These are phyloP conservation scores for Rhinichthys klamathensis DNA, from an alignment of 2,113 vertebrate genomes.

Conservation along the genomic window DNA sequence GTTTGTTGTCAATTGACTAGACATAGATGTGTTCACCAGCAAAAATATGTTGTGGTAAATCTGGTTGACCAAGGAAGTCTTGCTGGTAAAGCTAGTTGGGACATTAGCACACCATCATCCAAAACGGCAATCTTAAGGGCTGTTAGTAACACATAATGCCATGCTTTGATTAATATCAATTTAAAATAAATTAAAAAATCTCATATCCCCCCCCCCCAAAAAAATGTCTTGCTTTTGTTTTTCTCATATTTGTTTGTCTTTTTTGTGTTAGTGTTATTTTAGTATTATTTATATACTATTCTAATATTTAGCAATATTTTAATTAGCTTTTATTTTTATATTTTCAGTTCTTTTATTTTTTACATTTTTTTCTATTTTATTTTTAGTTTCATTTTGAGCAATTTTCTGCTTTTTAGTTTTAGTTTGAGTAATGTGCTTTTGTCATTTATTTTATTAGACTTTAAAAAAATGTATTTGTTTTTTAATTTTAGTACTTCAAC, in stretches of 20 bases:
- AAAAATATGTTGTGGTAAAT: neutral
- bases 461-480: too few species aligned
- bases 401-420: neutral
- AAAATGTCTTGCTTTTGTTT: neutral
- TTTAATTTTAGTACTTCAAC: neutral
- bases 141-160: neutral
- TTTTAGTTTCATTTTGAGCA: neutral
- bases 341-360: neutral
- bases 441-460: neutral
- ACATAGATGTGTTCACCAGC: neutral
- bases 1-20: neutral
- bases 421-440: neutral
- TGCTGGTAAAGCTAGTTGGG: neutral
- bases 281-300: neutral
- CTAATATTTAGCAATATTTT: neutral
- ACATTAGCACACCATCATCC: neutral
- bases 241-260: neutral
- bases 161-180: neutral
- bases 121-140: neutral
- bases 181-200: neutral
- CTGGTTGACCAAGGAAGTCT: neutral
- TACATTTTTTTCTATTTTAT: neutral
- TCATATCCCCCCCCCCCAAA: neutral
- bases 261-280: neutral
- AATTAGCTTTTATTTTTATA: neutral